These are phyloP conservation scores for Colletes collaris DNA, from an alignment of 2,888 invertebrate species.

Conservation along the genomic window DNA sequence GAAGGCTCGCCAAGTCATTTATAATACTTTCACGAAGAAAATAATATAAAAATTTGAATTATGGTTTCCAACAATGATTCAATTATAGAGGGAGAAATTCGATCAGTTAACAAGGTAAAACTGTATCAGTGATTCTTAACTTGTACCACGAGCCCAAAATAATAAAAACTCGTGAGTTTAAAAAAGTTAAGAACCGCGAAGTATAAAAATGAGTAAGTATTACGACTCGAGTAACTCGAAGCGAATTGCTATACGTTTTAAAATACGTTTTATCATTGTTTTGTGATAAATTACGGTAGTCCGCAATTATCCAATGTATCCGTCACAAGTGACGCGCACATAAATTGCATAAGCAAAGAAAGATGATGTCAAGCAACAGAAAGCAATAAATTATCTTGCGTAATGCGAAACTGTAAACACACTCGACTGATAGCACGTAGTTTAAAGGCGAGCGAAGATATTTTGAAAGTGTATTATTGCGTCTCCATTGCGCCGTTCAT, in stretches of 20 bases:
- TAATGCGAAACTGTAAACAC: slow-evolving; percentile 54
- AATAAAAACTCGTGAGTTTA: too few relatives aligned
- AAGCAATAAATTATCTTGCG: slow-evolving; percentile 70
- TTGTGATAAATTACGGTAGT: background rate
- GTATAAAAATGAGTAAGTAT: background rate
- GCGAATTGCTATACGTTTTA: background rate
- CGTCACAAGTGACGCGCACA: slow-evolving; percentile 9
- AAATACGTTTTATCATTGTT: background rate
- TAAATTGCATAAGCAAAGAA: slow-evolving; percentile 6
- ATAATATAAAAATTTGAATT: too few relatives aligned
- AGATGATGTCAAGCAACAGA: slow-evolving; percentile 50
- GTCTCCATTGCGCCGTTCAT: slow-evolving; percentile 12
- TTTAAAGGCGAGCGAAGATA: slow-evolving; percentile 35
- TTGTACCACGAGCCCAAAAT: too few relatives aligned
- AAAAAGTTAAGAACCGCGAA: too few relatives aligned
- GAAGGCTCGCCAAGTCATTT: too few relatives aligned
- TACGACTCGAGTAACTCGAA: slow-evolving; percentile 11
- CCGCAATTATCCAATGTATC: background rate
- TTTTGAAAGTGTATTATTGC: slow-evolving; percentile 1
- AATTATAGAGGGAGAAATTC: too few relatives aligned
- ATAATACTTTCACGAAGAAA: background rate
- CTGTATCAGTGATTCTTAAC: too few relatives aligned
- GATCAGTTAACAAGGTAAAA: too few relatives aligned
- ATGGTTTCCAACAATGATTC: too few relatives aligned
- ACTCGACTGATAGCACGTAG: slow-evolving; percentile 68